Base-by-base conservation (phyloP, 2,888 invertebrate genomes). In the Nemapogon koenigi region DNA sequence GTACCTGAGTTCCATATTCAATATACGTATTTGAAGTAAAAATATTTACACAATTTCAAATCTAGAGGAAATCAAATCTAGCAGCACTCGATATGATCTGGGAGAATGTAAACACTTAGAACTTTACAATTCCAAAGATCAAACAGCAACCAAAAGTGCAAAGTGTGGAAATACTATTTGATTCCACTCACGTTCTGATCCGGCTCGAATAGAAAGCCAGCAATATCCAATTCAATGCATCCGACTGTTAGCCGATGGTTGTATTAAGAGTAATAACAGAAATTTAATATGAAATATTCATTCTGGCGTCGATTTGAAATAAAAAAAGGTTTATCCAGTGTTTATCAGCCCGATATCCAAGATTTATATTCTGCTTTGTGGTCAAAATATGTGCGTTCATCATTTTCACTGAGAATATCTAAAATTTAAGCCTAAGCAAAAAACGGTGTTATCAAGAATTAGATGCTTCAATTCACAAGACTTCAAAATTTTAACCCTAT, bases 161-260 rank as follows among this genome's bases (percentile, higher is more conserved):
- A 31, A 31, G 31, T 16, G 16, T 31, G n/a, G 16, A 16, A 22
- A 31, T 22, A 6, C 10, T 7, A 10, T 7, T 10, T 10, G 22
- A 33, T 33, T 33, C 33, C 18, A 19, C 33, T 33, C 33, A 33
- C 33, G 33, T 33, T 18, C 19, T n/a, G 17, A 3, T 11, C 33
- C 15, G 31, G 17, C 16, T 18, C 33, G 19, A 33, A 33, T 19
- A 33, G 33, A 33, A 33, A 19, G 33, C 33, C 19, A 13, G 19
- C 18, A 19, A 33, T 33, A 33, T 33, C 33, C 13, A 18, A 33
- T 33, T 16, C 31, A 19, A n/a, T n/a, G n/a, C n/a, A n/a, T n/a
- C n/a, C n/a, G n/a, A 14, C 18, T 15, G 33, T 33, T n/a, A 31
- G 2, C 31, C 31, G 17, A 16, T 31, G 31, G 31, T 31, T 33